A percentile compares a stretch with the other conserved stretches of the same genome.
Conservation (phyloP, 2,888 invertebrate genomes). For the Habrosyne pyritoides region DNA sequence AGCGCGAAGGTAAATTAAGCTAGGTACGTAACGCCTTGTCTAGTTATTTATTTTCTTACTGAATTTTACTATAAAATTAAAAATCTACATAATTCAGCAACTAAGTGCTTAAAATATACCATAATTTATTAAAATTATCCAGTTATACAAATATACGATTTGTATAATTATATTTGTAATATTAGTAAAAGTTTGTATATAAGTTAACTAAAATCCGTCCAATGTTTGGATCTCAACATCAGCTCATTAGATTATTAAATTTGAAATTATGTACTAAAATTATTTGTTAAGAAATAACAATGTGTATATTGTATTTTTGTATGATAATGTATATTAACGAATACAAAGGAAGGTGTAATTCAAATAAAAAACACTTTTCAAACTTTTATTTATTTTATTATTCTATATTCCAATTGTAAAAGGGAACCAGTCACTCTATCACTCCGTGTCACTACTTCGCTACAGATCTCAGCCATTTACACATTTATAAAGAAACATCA, state of each 20-base stretch:
- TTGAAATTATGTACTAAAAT: neutral
- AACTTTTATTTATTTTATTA: conserved; percentile 80
- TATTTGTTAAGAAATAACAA: conserved; percentile 17
- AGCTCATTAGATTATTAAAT: conserved; percentile 2
- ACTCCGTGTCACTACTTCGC: conserved; percentile 77
- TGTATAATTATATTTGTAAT: conserved; percentile 15
- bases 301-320: conserved; percentile 53
- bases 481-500: conserved; percentile 79
- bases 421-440: conserved; percentile 80
- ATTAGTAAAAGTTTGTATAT: conserved; percentile 13
- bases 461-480: conserved; percentile 81
- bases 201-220: neutral
- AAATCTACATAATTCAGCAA: too few species aligned
- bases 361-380: conserved; percentile 62
- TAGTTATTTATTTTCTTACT: too few species aligned
- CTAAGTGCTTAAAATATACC: conserved; percentile 1
- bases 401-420: conserved; percentile 83
- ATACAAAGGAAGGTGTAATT: conserved; percentile 43
- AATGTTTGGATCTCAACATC: neutral
- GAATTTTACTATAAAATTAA: too few species aligned
- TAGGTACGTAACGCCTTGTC: too few species aligned
- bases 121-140: neutral
- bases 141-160: conserved; percentile 13
- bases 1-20: too few species aligned
- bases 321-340: conserved; percentile 63